Evolutionary conservation across 30 jellyfish, hydroid and myxozoan genomes (phyloP).

Genomic region (Mastigias papua): DNA sequence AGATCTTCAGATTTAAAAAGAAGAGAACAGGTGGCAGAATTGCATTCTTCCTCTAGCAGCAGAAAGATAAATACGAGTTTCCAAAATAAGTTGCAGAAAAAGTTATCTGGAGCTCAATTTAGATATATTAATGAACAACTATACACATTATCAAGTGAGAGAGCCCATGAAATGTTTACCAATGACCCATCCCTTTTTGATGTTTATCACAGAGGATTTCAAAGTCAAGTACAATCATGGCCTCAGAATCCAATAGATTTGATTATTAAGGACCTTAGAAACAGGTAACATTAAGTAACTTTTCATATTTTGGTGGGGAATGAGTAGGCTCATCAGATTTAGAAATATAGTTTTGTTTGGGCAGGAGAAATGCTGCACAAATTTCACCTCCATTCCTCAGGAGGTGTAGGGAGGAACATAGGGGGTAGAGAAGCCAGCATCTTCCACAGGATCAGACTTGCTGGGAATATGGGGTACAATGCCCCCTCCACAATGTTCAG

Average conservation of each 20-base stretch:
- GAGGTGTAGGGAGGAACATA: no score
- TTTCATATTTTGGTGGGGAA: no score
- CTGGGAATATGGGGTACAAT: no score
- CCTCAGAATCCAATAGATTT: conserved; percentile 94
- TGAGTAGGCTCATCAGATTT: no score
- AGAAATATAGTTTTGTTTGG: no score
- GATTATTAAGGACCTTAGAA: conserved; percentile 60
- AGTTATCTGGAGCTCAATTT: conserved; percentile 89
- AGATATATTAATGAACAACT: conserved; percentile 93
- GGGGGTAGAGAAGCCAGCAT: no score
- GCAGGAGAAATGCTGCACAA: no score
- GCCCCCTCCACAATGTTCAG: no score
- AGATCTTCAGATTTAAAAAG: not conserved
- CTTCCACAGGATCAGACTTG: no score
- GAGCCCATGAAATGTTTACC: conserved; percentile 72
- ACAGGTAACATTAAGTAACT: conserved; percentile 64
- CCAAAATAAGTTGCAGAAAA: conserved; percentile 63
- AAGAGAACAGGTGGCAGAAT: not conserved
- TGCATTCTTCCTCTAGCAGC: not conserved
- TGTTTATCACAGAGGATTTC: conserved; percentile 89
- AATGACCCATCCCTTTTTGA: conserved; percentile 81
- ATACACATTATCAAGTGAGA: conserved; percentile 76
- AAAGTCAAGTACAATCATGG: conserved; percentile 86
- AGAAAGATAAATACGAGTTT: not conserved
- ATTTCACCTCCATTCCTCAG: no score